These are phyloP conservation scores for Hepsetus odoe DNA, from an alignment of 2,113 vertebrate species.

Conservation along the genomic window DNA sequence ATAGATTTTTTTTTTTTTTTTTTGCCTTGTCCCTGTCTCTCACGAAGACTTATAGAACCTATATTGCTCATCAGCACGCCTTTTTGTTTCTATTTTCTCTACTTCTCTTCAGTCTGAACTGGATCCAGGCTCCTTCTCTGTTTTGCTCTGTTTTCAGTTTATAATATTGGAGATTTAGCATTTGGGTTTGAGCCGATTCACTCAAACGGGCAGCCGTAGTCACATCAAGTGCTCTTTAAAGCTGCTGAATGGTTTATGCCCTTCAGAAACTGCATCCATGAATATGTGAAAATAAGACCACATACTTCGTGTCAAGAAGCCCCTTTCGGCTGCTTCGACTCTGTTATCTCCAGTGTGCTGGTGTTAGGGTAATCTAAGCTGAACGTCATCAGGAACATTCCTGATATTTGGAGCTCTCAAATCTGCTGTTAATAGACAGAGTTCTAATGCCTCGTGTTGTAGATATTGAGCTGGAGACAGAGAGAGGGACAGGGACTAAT, in stretches of 20 bases:
- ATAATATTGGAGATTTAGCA: not conserved
- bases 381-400: conserved; percentile 8
- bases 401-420: conserved; percentile 54
- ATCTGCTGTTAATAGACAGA: conserved; percentile 45
- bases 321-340: not conserved
- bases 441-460: conserved; percentile 53
- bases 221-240: not conserved
- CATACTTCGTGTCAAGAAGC: conserved; percentile 10
- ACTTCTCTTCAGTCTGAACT: not conserved
- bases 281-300: not conserved
- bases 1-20: too few relatives aligned
- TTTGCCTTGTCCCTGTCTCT: too few relatives aligned
- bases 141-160: not conserved
- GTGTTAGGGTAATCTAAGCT: not conserved
- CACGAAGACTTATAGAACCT: not conserved
- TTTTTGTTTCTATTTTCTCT: not conserved
- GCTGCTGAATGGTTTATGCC: not conserved
- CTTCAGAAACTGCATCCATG: not conserved
- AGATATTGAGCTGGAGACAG: conserved; percentile 31
- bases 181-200: not conserved
- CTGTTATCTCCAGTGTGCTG: conserved; percentile 4
- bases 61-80: not conserved
- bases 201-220: not conserved
- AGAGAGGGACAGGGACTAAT: conserved; percentile 18
- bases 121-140: not conserved